Evolutionary conservation across 92 coral and sea anemone genomes (phyloP).

Genomic region (Actinostola sp.): DNA sequence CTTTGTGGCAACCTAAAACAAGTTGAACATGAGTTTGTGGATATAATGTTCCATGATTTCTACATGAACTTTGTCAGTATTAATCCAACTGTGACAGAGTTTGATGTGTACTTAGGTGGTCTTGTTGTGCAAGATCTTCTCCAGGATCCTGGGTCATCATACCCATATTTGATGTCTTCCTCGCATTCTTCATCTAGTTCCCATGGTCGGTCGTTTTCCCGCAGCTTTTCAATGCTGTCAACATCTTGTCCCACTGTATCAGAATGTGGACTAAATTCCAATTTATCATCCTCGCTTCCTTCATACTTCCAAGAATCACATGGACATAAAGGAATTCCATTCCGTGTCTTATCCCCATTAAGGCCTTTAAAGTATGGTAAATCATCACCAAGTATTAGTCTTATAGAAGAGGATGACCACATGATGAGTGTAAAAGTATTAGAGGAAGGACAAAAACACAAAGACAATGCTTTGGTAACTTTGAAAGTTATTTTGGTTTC

Average conservation of each 20-base stretch:
- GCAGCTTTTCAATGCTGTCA: constrained; percentile 65
- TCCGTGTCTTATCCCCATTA: constrained; percentile 81
- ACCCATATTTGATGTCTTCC: constrained; percentile 88
- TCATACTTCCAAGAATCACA: constrained; percentile 70
- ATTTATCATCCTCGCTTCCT: constrained; percentile 86
- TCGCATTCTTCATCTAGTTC: constrained; percentile 61
- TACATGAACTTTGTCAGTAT: constrained; percentile 67
- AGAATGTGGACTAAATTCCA: constrained; percentile 66
- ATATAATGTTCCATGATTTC: constrained; percentile 83
- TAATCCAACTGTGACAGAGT: constrained; percentile 69
- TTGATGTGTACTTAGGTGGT: constrained; percentile 89
- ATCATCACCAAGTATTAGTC: constrained; percentile 60
- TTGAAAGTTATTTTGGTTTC: constrained; percentile 69
- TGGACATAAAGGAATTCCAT: constrained; percentile 44
- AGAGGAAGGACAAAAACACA: constrained; percentile 40
- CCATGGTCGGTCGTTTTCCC: constrained; percentile 62
- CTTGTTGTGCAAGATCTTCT: constrained; percentile 86
- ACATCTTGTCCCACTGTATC: constrained; percentile 95
- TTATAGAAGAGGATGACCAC: constrained; percentile 41
- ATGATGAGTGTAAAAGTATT: constrained; percentile 17
- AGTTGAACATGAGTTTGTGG: constrained; percentile 86
- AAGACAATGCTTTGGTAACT: constrained; percentile 70
- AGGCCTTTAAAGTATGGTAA: constrained; percentile 83
- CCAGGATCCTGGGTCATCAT: constrained; percentile 81
- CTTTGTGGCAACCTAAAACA: constrained; percentile 84